A percentile compares a stretch with the other conserved stretches of the same genome.
Evolutionary conservation across 2,113 vertebrate species (phyloP).

Genomic region (Calyptommatus sinebrachiatus): DNA sequence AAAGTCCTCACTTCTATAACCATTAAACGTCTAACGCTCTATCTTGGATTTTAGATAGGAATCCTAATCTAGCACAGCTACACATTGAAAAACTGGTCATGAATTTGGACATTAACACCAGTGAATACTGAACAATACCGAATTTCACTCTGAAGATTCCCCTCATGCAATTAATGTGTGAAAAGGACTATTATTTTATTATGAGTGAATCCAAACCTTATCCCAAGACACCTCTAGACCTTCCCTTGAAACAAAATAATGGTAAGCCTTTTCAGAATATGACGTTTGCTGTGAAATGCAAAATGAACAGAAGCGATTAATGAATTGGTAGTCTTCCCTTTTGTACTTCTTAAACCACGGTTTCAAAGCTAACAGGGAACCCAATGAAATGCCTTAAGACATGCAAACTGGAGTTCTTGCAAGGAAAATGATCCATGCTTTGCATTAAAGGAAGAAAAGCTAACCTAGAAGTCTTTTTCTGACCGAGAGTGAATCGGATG

Average conservation of each 20-base stretch:
- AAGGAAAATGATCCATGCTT: slow-evolving; percentile 70
- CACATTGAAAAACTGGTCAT: not conserved
- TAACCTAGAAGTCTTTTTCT: slow-evolving; percentile 98
- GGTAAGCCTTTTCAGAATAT: not conserved
- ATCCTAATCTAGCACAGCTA: no score
- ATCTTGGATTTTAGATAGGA: no score
- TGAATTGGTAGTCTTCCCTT: not conserved
- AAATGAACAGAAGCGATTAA: not conserved
- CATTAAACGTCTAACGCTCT: no score
- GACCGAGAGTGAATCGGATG: slow-evolving; percentile 96
- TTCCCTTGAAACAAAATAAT: not conserved
- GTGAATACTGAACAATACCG: not conserved
- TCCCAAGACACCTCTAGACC: slow-evolving; percentile 1
- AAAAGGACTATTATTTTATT: not conserved
- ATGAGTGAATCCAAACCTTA: slow-evolving; percentile 22
- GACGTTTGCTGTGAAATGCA: not conserved
- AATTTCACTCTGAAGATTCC: not conserved
- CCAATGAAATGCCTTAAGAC: slow-evolving; percentile 49
- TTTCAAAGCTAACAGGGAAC: slow-evolving; percentile 39
- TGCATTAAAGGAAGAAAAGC: slow-evolving; percentile 68
- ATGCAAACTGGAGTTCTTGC: slow-evolving; percentile 53
- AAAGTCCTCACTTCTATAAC: no score
- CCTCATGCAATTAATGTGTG: not conserved
- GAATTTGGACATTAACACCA: not conserved
- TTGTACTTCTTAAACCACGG: not conserved